Conservation (phyloP, 2,888 invertebrate genomes). For the Ellobium chinense region DNA sequence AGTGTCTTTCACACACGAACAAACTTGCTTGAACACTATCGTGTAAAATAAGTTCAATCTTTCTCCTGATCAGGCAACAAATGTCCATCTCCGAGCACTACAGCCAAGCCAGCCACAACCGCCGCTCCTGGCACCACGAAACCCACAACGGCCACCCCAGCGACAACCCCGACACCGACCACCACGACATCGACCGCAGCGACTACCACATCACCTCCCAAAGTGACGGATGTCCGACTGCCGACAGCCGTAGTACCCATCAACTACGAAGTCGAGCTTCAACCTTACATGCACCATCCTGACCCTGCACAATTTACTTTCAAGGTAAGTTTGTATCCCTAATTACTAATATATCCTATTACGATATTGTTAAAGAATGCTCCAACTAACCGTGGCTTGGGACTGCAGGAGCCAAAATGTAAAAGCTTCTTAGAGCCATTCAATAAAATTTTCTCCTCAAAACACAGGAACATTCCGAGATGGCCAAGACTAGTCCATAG, state of each 20-base stretch:
- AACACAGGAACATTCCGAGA: too few relatives aligned
- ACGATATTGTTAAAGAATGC: too few relatives aligned
- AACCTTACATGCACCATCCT: conserved; percentile 65
- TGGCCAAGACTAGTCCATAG: too few relatives aligned
- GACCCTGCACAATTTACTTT: conserved; percentile 65
- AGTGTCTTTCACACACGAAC: too few relatives aligned
- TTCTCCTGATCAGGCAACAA: not conserved
- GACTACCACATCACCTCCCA: not conserved
- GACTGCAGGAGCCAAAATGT: not conserved
- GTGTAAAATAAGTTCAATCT: not conserved
- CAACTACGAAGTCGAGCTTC: conserved; percentile 64
- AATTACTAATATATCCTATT: too few relatives aligned
- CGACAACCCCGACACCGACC: not conserved
- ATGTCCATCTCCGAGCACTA: not conserved
- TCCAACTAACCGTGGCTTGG: too few relatives aligned
- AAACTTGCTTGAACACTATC: too few relatives aligned
- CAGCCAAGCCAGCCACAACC: too few relatives aligned
- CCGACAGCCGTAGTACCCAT: conserved; percentile 62
- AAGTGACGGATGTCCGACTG: conserved; percentile 62
- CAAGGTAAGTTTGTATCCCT: conserved; percentile 33
- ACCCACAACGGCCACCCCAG: not conserved
- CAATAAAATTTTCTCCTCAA: too few relatives aligned
- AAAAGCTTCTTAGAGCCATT: too few relatives aligned
- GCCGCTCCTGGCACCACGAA: too few relatives aligned
- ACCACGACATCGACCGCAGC: not conserved